Evolutionary conservation across 2,888 invertebrate species (phyloP).

Genomic region (Heliothis peltigera): DNA sequence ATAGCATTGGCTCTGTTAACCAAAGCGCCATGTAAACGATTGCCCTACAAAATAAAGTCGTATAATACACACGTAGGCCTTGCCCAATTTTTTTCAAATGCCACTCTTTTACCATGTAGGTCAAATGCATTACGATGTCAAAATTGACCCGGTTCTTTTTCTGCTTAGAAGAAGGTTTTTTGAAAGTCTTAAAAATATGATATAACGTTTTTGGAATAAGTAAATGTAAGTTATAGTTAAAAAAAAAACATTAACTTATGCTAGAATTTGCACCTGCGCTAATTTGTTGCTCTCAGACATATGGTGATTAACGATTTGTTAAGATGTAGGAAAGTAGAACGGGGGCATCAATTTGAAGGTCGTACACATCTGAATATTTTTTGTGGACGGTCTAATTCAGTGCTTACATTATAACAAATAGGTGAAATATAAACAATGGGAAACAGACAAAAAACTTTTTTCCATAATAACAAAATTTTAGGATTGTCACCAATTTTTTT

Average conservation of each 20-base stretch:
- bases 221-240: conserved; percentile 21
- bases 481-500: conserved; percentile 24
- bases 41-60: conserved; percentile 58
- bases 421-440: conserved; percentile 68
- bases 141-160: conserved; percentile 82
- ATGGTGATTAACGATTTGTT: conserved; percentile 84
- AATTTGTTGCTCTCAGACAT: conserved; percentile 68
- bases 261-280: conserved; percentile 59
- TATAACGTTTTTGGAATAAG: conserved; percentile 34
- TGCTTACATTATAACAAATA: conserved; percentile 72
- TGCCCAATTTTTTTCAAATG: conserved; percentile 79
- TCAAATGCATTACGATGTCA: conserved; percentile 86
- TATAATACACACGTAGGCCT: conserved; percentile 64
- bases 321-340: conserved; percentile 87
- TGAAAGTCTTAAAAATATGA: conserved; percentile 50
- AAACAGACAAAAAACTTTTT: conserved; percentile 43
- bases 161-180: conserved; percentile 66
- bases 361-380: conserved; percentile 81
- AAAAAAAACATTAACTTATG: conserved; percentile 15
- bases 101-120: conserved; percentile 81
- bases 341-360: conserved; percentile 86
- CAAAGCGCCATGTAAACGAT: conserved; percentile 46
- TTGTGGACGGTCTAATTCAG: conserved; percentile 76
- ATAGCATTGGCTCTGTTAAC: conserved; percentile 48
- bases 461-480: conserved; percentile 37